Evolutionary conservation across 2,888 invertebrate species (phyloP).

Genomic region (Lacanobia wlatinum): DNA sequence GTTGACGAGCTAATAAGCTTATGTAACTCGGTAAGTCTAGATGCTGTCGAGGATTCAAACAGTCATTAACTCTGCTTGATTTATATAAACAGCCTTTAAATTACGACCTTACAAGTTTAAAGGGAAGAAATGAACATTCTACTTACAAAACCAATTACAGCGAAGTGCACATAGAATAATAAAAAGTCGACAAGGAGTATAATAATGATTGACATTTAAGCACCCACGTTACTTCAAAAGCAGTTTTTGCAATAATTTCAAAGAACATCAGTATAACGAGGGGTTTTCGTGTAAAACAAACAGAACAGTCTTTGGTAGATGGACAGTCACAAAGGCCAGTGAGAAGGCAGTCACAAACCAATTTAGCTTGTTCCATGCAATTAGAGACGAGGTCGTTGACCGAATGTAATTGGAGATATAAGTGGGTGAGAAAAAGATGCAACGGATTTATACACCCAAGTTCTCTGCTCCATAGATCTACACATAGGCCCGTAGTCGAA

Average conservation of each 20-base stretch:
- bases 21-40: no score
- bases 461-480: conserved; percentile 9
- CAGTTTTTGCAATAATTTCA: conserved; percentile 43
- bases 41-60: background rate
- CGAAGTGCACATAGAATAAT: conserved; percentile 21
- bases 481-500: background rate
- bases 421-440: conserved; percentile 62
- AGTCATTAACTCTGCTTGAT: background rate
- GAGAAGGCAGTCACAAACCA: conserved; percentile 67
- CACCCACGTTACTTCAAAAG: conserved; percentile 21
- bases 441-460: conserved; percentile 42
- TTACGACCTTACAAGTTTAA: background rate
- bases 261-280: conserved; percentile 59
- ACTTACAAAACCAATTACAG: conserved; percentile 18
- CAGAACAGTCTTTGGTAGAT: conserved; percentile 57
- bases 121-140: conserved; percentile 6
- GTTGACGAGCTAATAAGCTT: background rate
- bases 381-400: conserved; percentile 71
- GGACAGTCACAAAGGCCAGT: conserved; percentile 40
- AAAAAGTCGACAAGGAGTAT: conserved; percentile 26
- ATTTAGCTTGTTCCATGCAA: conserved; percentile 75
- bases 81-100: background rate
- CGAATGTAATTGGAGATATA: conserved; percentile 68
- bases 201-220: conserved; percentile 56
- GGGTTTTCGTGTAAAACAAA: conserved; percentile 63